Percentiles rank a stretch among this genome's conserved stretches.
phyloP scores from a whole-genome alignment of 2,113 vertebrate genomes.

The Elephas maximus region DNA sequence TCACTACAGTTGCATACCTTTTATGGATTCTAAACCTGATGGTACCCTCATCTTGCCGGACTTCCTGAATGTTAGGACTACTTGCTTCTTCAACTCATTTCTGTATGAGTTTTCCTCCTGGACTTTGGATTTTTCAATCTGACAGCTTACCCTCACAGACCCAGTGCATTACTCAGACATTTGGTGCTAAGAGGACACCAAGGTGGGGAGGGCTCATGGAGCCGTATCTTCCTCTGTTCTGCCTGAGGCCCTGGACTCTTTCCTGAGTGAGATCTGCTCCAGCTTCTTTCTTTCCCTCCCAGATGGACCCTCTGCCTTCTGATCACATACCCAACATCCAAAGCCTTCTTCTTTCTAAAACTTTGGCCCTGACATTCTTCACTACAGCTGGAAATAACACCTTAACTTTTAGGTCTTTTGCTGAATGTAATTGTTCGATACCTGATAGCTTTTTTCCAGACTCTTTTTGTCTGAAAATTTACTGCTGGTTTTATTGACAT shows the following conservation, averaged over 20 bases:
- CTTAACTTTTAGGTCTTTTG: background rate
- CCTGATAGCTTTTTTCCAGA: background rate
- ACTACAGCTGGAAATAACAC: background rate
- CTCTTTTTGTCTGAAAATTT: background rate
- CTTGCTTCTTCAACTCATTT: background rate
- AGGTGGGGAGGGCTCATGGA: background rate
- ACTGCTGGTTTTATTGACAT: slow-evolving; percentile 38
- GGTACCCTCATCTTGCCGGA: background rate
- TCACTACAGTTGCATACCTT: background rate
- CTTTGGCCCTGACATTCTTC: background rate
- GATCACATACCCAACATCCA: background rate
- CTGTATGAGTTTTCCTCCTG: background rate
- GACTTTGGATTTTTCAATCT: background rate
- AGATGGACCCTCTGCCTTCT: background rate
- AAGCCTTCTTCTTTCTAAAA: background rate
- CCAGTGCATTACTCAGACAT: background rate
- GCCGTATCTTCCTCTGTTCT: background rate
- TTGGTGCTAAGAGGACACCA: background rate
- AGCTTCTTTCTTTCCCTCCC: background rate
- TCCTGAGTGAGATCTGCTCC: background rate
- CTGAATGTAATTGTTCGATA: background rate
- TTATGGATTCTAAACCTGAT: background rate
- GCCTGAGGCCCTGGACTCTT: background rate
- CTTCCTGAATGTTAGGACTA: background rate
- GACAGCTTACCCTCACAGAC: background rate